These are phyloP conservation scores for Heliopora coerulea DNA, from an alignment of 92 coral and sea anemone species.

Conservation along the genomic window DNA sequence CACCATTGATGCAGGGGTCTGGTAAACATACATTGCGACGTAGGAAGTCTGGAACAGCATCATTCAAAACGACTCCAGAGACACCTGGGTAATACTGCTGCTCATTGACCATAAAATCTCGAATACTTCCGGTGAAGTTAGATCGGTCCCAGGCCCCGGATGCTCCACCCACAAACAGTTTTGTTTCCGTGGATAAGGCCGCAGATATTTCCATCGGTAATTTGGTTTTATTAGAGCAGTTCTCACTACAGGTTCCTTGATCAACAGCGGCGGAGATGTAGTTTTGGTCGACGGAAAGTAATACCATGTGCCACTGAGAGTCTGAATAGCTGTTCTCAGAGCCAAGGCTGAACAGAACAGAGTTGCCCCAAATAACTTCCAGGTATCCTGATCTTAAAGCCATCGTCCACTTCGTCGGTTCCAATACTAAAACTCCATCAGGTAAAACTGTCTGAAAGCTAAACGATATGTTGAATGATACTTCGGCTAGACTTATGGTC, in stretches of 20 bases:
- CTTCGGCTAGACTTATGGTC: slow-evolving; percentile 50
- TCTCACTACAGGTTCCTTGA: not conserved
- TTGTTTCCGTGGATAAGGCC: slow-evolving; percentile 20
- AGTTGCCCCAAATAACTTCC: slow-evolving; percentile 6
- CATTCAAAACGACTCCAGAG: slow-evolving; percentile 42
- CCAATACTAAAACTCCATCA: slow-evolving; percentile 62
- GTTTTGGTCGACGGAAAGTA: not conserved
- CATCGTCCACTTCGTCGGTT: slow-evolving; percentile 56
- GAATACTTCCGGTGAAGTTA: slow-evolving; percentile 78
- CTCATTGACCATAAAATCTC: slow-evolving; percentile 68
- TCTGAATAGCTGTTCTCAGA: not conserved
- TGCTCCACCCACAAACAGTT: slow-evolving; percentile 67
- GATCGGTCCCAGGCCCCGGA: slow-evolving; percentile 28
- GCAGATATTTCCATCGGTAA: slow-evolving; percentile 25
- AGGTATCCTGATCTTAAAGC: slow-evolving; percentile 58
- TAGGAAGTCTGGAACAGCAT: slow-evolving; percentile 64
- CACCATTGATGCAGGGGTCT: slow-evolving; percentile 79
- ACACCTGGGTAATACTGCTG: slow-evolving; percentile 61
- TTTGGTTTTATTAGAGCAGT: slow-evolving; percentile 37
- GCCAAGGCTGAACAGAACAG: not conserved
- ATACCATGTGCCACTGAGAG: slow-evolving; percentile 16
- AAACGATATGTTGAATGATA: slow-evolving; percentile 52
- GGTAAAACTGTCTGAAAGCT: slow-evolving; percentile 77
- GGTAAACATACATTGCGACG: slow-evolving; percentile 73
- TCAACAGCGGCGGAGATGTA: slow-evolving; percentile 13